A percentile compares a stretch with the other conserved stretches of the same genome.
phyloP scores from a whole-genome alignment of 2,113 vertebrate species.

The Geococcyx californianus region DNA sequence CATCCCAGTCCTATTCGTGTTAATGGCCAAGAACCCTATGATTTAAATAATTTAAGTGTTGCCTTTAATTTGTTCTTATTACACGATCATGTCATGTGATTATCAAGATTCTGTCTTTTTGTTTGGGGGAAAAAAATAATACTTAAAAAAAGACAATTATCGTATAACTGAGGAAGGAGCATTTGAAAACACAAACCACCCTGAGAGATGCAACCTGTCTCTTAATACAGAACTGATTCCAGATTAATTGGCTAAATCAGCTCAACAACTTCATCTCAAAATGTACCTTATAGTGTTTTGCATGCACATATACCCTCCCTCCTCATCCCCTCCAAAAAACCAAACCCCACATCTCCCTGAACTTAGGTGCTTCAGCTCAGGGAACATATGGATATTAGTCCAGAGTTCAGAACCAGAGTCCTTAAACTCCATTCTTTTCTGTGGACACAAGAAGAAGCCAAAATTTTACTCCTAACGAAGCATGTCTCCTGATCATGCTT shows the following conservation, averaged over 20 bases:
- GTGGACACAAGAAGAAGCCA: neutral
- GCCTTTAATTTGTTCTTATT: slow-evolving; percentile 14
- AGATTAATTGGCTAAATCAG: neutral
- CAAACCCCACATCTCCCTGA: no score
- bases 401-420: neutral
- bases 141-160: neutral
- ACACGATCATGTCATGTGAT: neutral
- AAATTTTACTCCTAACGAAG: neutral
- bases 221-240: neutral
- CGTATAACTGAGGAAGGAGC: neutral
- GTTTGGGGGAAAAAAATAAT: neutral
- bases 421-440: neutral
- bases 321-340: no score
- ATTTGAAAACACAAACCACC: neutral
- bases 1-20: neutral
- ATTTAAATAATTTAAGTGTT: slow-evolving; percentile 36
- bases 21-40: neutral
- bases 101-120: no score
- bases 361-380: neutral
- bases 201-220: neutral
- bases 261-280: neutral
- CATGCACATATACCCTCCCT: no score
- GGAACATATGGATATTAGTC: neutral
- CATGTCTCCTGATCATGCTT: neutral
- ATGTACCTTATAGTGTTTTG: neutral